phyloP scores from a whole-genome alignment of 2,113 vertebrate genomes.

The Centropus bengalensis region DNA sequence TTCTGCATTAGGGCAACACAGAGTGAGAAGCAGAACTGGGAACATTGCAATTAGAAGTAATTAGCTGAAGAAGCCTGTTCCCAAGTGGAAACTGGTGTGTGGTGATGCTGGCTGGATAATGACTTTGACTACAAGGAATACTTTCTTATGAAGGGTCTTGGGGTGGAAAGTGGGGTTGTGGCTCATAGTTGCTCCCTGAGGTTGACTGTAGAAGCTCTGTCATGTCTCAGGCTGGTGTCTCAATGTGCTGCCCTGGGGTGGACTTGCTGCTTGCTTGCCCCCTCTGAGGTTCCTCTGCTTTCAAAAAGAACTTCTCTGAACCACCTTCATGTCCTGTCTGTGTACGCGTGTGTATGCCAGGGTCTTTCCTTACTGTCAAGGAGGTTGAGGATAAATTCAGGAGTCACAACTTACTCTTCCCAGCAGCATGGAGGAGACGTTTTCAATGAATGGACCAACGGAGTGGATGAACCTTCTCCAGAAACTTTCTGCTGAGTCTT shows the following conservation, averaged over 20 bases:
- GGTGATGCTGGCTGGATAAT: not conserved
- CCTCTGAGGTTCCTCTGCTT: not conserved
- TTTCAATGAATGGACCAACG: not conserved
- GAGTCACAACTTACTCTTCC: not conserved
- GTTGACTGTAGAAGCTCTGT: not conserved
- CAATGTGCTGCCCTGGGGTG: not conserved
- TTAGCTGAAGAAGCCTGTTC: not conserved
- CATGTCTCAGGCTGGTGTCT: not conserved
- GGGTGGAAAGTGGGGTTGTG: accelerated
- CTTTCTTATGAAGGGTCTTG: not conserved
- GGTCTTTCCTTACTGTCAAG: not conserved
- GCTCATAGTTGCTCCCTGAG: not conserved
- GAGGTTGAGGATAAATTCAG: not conserved
- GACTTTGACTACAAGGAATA: not conserved
- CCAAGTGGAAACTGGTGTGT: not conserved
- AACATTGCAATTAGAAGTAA: not conserved
- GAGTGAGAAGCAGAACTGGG: not conserved
- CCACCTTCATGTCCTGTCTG: not conserved
- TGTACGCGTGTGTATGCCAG: not conserved
- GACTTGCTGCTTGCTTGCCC: not conserved
- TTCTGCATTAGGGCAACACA: not conserved
- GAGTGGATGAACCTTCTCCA: not conserved
- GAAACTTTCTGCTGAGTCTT: not conserved
- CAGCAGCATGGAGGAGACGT: not conserved
- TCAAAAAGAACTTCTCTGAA: not conserved